Percentiles rank a stretch among this genome's conserved stretches.
phyloP scores from a whole-genome alignment of 1,140 invertebrate genomes.

The Heliothis virescens region DNA sequence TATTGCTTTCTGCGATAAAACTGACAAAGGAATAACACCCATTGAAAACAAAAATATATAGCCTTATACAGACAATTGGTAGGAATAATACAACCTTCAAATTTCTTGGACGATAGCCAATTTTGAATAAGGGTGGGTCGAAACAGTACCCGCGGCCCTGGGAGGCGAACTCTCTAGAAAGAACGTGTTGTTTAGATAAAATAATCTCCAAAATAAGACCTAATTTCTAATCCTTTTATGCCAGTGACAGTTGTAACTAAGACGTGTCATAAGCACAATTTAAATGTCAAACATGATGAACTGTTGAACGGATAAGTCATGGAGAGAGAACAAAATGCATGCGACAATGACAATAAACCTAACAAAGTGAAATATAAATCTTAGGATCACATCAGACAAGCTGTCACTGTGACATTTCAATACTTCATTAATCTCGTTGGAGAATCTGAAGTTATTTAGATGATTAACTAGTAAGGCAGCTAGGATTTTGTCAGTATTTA shows the following conservation, averaged over 20 bases:
- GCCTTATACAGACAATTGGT: no score
- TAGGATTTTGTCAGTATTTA: no score
- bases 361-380: conserved; percentile 2
- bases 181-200: no score
- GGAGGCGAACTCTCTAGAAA: no score
- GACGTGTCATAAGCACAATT: background rate
- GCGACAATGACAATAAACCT: background rate
- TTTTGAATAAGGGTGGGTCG: no score
- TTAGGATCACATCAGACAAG: background rate
- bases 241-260: background rate
- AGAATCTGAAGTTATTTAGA: background rate
- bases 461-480: background rate
- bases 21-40: conserved; percentile 2
- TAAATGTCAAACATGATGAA: conserved; percentile 1
- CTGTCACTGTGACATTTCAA: background rate
- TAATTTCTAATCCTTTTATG: conserved; percentile 9
- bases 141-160: no score
- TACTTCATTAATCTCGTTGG: background rate
- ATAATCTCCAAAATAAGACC: no score
- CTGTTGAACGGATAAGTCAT: background rate
- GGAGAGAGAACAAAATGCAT: background rate
- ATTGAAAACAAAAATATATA: background rate
- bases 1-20: conserved; percentile 2
- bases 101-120: no score
- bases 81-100: no score